Evolutionary conservation across 2,888 invertebrate genomes (phyloP).

Genomic region (Agriopis leucophaearia): DNA sequence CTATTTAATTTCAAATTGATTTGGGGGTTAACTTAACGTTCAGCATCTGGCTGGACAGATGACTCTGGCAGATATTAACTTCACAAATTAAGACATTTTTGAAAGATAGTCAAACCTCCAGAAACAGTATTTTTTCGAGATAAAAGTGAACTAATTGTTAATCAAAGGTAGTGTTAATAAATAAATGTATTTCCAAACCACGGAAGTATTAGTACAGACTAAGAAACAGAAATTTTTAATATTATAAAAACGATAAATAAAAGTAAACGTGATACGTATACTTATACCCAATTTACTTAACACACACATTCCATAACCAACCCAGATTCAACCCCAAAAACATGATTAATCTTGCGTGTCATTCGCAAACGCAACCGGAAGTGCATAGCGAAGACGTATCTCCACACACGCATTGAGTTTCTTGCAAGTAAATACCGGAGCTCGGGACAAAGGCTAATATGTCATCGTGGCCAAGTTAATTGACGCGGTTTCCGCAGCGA

Average conservation of each 20-base stretch:
- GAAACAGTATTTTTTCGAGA: too few species aligned
- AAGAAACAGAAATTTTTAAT: too few species aligned
- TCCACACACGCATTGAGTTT: constrained; percentile 56
- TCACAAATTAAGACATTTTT: not conserved
- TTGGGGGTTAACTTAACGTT: constrained; percentile 72
- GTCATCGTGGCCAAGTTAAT: constrained; percentile 84
- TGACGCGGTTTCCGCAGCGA: constrained; percentile 84
- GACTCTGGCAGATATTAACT: constrained; percentile 71
- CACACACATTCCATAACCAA: not conserved
- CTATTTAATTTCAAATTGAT: constrained; percentile 84
- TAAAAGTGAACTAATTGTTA: too few species aligned
- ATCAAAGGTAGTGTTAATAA: too few species aligned
- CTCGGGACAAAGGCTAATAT: constrained; percentile 83
- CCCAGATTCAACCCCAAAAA: constrained; percentile 21
- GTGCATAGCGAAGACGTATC: constrained; percentile 45
- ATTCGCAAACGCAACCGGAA: constrained; percentile 45
- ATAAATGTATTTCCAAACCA: too few species aligned
- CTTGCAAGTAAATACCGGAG: constrained; percentile 70
- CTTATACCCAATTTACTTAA: not conserved
- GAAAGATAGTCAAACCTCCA: too few species aligned
- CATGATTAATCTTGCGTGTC: constrained; percentile 29
- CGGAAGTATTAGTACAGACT: too few species aligned
- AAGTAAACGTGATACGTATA: not conserved
- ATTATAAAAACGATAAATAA: not conserved
- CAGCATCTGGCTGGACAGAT: constrained; percentile 71